These are phyloP conservation scores for Junonia oenone DNA, from an alignment of 2,888 invertebrate genomes.

Conservation along the genomic window DNA sequence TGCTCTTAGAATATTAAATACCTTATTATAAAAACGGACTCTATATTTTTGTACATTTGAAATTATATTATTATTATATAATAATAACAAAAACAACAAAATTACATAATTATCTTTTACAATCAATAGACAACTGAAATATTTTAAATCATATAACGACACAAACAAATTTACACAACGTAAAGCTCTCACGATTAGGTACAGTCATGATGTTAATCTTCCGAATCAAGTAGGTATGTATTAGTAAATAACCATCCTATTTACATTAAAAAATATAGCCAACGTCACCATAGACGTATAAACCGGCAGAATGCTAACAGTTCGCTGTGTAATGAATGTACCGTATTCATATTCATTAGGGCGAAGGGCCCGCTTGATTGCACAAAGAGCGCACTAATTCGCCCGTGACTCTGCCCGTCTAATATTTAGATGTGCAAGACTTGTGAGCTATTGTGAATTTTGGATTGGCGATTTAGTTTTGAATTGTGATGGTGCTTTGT, in stretches of 20 bases:
- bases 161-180: too few relatives aligned
- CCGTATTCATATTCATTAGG: conserved; percentile 76
- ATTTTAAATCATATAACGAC: too few relatives aligned
- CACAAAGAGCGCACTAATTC: conserved; percentile 79
- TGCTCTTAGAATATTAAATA: neutral
- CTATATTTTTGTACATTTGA: too few relatives aligned
- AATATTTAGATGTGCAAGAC: conserved; percentile 53
- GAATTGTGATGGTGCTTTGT: neutral
- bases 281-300: conserved; percentile 17
- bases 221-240: too few relatives aligned
- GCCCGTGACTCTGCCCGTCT: conserved; percentile 60
- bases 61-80: too few relatives aligned
- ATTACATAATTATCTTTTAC: too few relatives aligned
- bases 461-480: conserved; percentile 21
- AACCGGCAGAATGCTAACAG: neutral
- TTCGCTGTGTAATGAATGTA: conserved; percentile 21
- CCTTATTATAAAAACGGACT: too few relatives aligned
- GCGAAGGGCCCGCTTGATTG: conserved; percentile 76
- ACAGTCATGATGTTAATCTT: too few relatives aligned
- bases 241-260: neutral
- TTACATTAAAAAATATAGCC: neutral
- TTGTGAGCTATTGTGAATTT: conserved; percentile 30
- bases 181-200: too few relatives aligned
- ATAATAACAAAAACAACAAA: too few relatives aligned
- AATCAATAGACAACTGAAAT: too few relatives aligned